Evolutionary conservation across 2,888 invertebrate species (phyloP).

Genomic region (Fragum whitleyi): DNA sequence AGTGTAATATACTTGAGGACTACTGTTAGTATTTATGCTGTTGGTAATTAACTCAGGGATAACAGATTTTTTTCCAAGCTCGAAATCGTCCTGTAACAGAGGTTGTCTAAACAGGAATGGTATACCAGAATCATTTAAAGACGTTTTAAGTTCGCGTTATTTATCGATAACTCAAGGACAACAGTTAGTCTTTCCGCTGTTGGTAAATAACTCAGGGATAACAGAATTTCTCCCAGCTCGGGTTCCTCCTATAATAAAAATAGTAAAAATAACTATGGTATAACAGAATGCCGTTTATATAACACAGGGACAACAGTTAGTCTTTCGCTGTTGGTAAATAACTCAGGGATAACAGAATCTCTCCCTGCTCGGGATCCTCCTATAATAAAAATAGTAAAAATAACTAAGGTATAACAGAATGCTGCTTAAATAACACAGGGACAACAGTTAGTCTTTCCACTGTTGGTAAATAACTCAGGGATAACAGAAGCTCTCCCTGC

Average conservation of each 20-base stretch:
- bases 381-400: slow-evolving; percentile 43
- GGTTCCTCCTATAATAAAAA: too few species aligned
- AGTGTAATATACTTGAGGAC: too few species aligned
- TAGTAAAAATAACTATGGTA: slow-evolving; percentile 91
- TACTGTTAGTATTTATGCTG: slow-evolving; percentile 93
- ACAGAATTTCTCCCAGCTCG: too few species aligned
- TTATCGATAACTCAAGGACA: too few species aligned
- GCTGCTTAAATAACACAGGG: slow-evolving; percentile 90
- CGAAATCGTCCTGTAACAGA: slow-evolving; percentile 69
- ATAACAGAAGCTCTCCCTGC: too few species aligned
- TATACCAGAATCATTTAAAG: too few species aligned
- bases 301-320: slow-evolving; percentile 89
- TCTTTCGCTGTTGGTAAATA: slow-evolving; percentile 91
- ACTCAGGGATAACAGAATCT: background rate
- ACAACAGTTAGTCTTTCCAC: slow-evolving; percentile 94
- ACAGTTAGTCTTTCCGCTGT: slow-evolving; percentile 94
- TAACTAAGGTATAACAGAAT: background rate
- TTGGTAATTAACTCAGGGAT: slow-evolving; percentile 86
- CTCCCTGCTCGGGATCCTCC: slow-evolving; percentile 35
- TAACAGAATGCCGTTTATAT: slow-evolving; percentile 88
- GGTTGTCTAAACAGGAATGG: too few species aligned
- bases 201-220: slow-evolving; percentile 85
- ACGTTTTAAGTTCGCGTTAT: too few species aligned
- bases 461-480: slow-evolving; percentile 87
- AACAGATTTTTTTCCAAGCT: slow-evolving; percentile 85